phyloP scores from a whole-genome alignment of 2,113 vertebrate species.

The Seriola dumerili region DNA sequence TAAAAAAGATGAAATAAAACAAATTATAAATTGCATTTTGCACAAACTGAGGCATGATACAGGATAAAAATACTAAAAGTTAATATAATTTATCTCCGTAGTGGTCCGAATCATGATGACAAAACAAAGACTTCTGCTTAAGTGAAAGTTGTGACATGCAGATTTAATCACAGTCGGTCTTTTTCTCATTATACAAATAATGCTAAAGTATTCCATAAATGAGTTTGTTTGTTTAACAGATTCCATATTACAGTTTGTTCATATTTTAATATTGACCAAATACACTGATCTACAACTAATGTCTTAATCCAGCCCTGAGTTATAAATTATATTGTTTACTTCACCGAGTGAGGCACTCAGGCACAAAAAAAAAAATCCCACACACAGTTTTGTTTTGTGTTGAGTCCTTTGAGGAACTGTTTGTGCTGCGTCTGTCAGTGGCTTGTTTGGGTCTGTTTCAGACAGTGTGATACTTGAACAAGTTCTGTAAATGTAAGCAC shows the following conservation, averaged over 20 bases:
- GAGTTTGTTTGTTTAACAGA: too few species aligned
- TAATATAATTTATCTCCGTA: too few species aligned
- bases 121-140: neutral
- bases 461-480: constrained; percentile 64
- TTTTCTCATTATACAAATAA: neutral
- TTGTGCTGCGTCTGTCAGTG: constrained; percentile 36
- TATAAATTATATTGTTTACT: constrained; percentile 17
- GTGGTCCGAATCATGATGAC: neutral
- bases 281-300: neutral
- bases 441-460: constrained; percentile 69
- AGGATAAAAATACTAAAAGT: too few species aligned
- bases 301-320: neutral
- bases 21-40: too few species aligned
- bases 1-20: too few species aligned
- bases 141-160: neutral
- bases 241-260: neutral
- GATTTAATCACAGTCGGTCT: neutral
- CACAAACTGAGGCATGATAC: too few species aligned
- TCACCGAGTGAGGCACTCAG: neutral
- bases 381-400: constrained; percentile 41
- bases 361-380: neutral
- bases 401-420: constrained; percentile 5
- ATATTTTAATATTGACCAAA: neutral
- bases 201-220: neutral
- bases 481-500: constrained; percentile 65